Evolutionary conservation across 2,113 vertebrate genomes (phyloP), one percentile per base, ranked within the genome.

Genomic region (Eidolon helvum): DNA sequence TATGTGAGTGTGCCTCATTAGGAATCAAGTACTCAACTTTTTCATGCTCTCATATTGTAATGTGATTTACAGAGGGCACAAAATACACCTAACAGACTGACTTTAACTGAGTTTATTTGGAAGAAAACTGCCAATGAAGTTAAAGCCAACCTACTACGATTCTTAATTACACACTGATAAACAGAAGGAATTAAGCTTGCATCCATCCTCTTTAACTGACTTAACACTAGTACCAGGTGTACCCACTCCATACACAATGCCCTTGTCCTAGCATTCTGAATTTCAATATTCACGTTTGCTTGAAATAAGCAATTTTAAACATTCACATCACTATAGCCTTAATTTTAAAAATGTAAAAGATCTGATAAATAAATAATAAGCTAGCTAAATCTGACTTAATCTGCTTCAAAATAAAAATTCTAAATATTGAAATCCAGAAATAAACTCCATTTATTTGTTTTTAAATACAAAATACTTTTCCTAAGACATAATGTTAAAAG

Each of bases 271-370:
- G 48, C 45, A 79, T 40, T 85, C 75, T 93, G 35, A 93, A 72
- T 83, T 69, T 79, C 79, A 88, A 43, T 65, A 8, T 63, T 80
- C 26, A 91, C 0, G 1, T 24, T 43, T 83, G 21, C 11, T 84
- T 95, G 55, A 96, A 90, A 92, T 40, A 90, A 85, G 35, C 48
- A 75, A 91, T 71, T 90, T 93, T 79, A 96, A 89, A 93, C 53
- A 30, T 38, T 77, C 40, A 26, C 7, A 63, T 72, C 28, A n/a
- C 50, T 59, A 69, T 40, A 15, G 24, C 48, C 33, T 84, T 90
- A 91, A 78, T 35, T 63, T 87, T 24, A 71, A 85, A 79, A 85
- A 77, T 4, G 26, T n/a, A 35, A 78, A 96, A 96, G 48, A 82
- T 10, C 38, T 87, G 11, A 63, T 68, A 53, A 74, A 59, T 68